phyloP scores from a whole-genome alignment of 1,140 invertebrate genomes.

The Heliconius melpomene region DNA sequence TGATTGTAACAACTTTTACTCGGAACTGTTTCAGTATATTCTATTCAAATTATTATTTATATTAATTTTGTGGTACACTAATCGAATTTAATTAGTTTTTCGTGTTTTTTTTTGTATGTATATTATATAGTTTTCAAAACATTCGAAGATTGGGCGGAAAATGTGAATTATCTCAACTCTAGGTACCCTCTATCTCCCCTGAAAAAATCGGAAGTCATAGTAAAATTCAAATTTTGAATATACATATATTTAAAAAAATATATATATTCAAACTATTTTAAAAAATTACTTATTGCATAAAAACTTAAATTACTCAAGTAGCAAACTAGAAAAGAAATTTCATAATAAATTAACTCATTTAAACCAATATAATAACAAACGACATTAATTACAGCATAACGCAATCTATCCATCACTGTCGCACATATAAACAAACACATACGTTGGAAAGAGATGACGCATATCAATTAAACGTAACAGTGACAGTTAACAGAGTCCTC shows the following conservation, averaged over 20 bases:
- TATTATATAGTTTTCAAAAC: no score
- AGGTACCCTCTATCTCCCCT: no score
- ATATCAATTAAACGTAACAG: neutral
- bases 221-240: no score
- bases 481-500: neutral
- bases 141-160: neutral
- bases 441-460: neutral
- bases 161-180: neutral
- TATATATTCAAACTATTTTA: neutral
- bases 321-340: neutral
- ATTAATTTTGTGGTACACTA: neutral
- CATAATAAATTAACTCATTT: neutral
- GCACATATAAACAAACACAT: neutral
- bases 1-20: constrained; percentile 29
- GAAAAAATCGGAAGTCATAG: no score
- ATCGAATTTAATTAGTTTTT: neutral
- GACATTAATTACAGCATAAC: neutral
- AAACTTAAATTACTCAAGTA: neutral
- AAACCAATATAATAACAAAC: neutral
- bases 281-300: neutral
- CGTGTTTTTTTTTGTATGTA: neutral
- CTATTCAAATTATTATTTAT: constrained; percentile 5
- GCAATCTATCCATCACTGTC: neutral
- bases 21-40: constrained; percentile 1
- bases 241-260: neutral